phyloP scores from a whole-genome alignment of 2,113 vertebrate genomes.

The Lagopus leucura region DNA sequence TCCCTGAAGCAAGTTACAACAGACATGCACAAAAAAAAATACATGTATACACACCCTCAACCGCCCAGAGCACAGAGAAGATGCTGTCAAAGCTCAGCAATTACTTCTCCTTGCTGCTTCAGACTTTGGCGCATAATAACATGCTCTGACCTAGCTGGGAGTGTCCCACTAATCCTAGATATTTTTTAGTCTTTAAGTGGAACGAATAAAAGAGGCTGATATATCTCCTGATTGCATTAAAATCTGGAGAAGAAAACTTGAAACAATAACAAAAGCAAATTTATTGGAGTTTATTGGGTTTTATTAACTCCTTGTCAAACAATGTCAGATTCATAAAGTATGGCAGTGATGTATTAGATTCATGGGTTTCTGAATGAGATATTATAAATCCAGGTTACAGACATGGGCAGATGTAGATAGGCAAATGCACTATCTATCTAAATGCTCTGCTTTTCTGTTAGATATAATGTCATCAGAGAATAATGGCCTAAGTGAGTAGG shows the following conservation, averaged over 20 bases:
- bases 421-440: neutral
- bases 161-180: slow-evolving; percentile 37
- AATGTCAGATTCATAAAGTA: neutral
- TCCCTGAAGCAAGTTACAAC: slow-evolving; percentile 56
- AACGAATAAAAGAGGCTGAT: neutral
- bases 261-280: neutral
- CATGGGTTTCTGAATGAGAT: neutral
- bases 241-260: neutral
- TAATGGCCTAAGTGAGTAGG: neutral
- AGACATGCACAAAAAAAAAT: slow-evolving; percentile 39
- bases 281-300: neutral
- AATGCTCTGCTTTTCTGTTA: neutral
- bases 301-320: neutral
- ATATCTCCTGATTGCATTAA: neutral
- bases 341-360: neutral
- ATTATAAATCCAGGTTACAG: neutral
- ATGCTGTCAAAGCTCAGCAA: slow-evolving; percentile 47
- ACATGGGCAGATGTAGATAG: neutral
- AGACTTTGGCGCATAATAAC: slow-evolving; percentile 15
- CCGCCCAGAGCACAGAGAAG: slow-evolving; percentile 24
- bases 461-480: neutral
- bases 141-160: slow-evolving; percentile 38
- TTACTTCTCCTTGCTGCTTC: neutral
- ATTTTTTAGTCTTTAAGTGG: neutral
- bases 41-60: neutral